Conservation (phyloP, 2,113 vertebrate species). For the Epinephelus moara region DNA sequence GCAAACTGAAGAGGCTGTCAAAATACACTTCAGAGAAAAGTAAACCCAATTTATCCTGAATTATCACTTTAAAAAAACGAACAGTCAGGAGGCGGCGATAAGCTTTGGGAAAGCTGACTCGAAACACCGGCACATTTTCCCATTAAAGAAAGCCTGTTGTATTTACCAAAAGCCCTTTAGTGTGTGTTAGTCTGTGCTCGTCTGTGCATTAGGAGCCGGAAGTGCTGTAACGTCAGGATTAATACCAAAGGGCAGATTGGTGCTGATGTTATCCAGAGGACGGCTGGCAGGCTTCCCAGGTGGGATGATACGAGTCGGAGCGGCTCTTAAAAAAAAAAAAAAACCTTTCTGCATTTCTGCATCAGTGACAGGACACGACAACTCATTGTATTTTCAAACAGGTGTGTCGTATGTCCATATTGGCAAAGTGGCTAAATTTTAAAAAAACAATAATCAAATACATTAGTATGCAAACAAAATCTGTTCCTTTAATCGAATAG, state of each 20-base stretch:
- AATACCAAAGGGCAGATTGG: slow-evolving; percentile 53
- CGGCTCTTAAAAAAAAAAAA: background rate
- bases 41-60: slow-evolving; percentile 69
- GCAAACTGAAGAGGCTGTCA: slow-evolving; percentile 59
- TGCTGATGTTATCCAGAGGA: slow-evolving; percentile 56
- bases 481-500: too few relatives aligned
- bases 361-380: background rate
- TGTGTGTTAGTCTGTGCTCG: slow-evolving; percentile 9
- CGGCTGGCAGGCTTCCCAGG: slow-evolving; percentile 60
- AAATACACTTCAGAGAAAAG: slow-evolving; percentile 77
- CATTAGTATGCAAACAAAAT: background rate
- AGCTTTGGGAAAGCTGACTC: slow-evolving; percentile 43
- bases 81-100: slow-evolving; percentile 50
- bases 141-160: slow-evolving; percentile 33
- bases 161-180: slow-evolving; percentile 48
- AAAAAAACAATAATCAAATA: background rate
- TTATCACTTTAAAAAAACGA: slow-evolving; percentile 66
- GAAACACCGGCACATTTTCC: slow-evolving; percentile 14
- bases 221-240: slow-evolving; percentile 53
- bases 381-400: too few relatives aligned
- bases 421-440: background rate
- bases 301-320: slow-evolving; percentile 37
- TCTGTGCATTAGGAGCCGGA: slow-evolving; percentile 28
- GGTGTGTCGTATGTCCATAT: background rate
- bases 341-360: background rate